A percentile compares a stretch with the other conserved stretches of the same genome.
Conservation (phyloP, 2,888 invertebrate genomes). For the Melinopterus prodromus region DNA sequence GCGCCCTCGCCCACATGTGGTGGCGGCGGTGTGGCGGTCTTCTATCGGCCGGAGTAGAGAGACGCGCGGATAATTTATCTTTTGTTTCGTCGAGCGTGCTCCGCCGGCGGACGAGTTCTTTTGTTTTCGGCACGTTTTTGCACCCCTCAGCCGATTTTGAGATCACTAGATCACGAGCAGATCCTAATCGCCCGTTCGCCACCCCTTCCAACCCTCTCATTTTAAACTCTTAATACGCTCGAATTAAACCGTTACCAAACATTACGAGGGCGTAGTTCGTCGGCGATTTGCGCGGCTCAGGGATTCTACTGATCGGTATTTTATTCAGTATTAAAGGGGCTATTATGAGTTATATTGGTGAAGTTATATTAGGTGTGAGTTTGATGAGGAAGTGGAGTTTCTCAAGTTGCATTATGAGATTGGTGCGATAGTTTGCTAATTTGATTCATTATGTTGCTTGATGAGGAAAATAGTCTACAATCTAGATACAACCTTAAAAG, state of each 20-base stretch:
- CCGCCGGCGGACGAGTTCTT: slow-evolving; percentile 48
- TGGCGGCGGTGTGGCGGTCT: slow-evolving; percentile 33
- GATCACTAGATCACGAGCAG: slow-evolving; percentile 42
- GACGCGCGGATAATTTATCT: slow-evolving; percentile 53
- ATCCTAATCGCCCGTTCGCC: slow-evolving; percentile 24
- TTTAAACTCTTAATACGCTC: slow-evolving; percentile 7
- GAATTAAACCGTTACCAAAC: background rate
- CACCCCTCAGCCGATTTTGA: slow-evolving; percentile 45
- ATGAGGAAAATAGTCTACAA: no score
- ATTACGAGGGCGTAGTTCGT: background rate
- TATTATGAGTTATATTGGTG: background rate
- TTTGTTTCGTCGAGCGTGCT: slow-evolving; percentile 52
- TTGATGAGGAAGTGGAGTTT: background rate
- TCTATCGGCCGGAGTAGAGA: slow-evolving; percentile 42
- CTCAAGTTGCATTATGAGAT: background rate
- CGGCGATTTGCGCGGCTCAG: background rate
- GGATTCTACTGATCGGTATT: background rate
- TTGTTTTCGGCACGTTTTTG: slow-evolving; percentile 51
- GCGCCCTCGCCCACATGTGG: slow-evolving; percentile 46
- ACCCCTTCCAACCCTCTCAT: background rate
- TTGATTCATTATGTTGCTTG: no score
- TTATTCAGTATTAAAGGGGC: background rate
- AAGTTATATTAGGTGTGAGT: background rate
- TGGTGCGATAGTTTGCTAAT: no score
- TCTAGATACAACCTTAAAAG: no score